Evolutionary conservation across 2,113 vertebrate genomes (phyloP), one percentile per base, ranked within the genome.

Genomic region (Oxyura jamaicensis): DNA sequence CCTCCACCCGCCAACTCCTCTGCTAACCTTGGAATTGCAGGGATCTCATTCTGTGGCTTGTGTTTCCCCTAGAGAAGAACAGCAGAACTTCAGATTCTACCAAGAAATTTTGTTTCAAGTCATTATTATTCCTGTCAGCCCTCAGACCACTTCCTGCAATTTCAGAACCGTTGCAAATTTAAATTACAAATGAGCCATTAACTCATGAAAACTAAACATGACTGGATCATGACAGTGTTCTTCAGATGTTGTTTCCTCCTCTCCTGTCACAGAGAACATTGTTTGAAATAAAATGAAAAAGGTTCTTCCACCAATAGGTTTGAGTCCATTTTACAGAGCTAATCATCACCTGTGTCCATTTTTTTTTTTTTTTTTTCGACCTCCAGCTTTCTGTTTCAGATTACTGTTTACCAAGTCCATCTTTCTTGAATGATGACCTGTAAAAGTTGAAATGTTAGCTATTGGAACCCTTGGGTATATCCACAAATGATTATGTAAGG

Each of bases 121-220:
- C 91, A 90, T 91, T 88, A 56, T 23, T 42, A 83, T 60, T 82
- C 91, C 42, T 53, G 48, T 35, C 60, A 3, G 4, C 52, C 81
- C 71, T 52, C 81, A 87, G 72, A 95, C 87, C 91, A 87, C 84
- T 90, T 95, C 83, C 94, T 96, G 92, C 69, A 87, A 89, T 95
- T 89, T 93, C 77, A 65, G 91, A 93, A 46, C 46, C 65, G 55
- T 78, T 93, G 84, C 59, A 95, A 95, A 93, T 20, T 12, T 31
- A 41, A 75, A 81, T 87, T 94, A 87, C 52, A 75, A 75, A 89
- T 22, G 50, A 87, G 66, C 53, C 65, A 33, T 92, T 96, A 93
- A 92, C 65, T 67, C 91, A 29, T 68, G 77, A 92, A 85, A 58
- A 66, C 35, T 81, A 90, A 95, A 77, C 9, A 33, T 81, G 56